These are phyloP conservation scores for Numenius arquata DNA, from an alignment of 2,113 vertebrate genomes.

Conservation along the genomic window DNA sequence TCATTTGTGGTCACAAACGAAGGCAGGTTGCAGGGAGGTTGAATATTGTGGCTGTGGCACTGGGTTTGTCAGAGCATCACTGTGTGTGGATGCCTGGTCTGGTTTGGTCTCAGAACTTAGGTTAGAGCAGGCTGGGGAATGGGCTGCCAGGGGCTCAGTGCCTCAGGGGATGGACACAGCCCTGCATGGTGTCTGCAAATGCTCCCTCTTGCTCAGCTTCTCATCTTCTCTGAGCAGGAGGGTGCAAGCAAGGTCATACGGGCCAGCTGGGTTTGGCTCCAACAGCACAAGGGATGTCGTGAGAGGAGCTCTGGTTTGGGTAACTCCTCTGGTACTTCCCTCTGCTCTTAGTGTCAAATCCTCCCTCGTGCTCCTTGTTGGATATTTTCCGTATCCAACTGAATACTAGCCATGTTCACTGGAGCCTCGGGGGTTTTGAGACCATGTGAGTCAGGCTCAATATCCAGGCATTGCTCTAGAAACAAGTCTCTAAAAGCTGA, in stretches of 20 bases:
- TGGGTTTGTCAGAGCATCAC: not conserved
- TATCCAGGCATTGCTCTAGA: not conserved
- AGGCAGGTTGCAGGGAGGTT: not conserved
- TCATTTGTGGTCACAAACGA: fast-evolving
- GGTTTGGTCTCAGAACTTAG: not conserved
- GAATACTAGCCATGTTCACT: not conserved
- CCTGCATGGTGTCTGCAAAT: not conserved
- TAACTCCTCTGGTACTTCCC: not conserved
- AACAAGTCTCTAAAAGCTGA: not conserved
- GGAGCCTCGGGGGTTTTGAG: not conserved
- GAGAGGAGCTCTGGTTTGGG: not conserved
- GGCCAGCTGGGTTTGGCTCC: not conserved
- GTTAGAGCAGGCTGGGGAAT: not conserved
- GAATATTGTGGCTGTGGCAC: not conserved
- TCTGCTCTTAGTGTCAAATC: not conserved
- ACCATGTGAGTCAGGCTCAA: not conserved
- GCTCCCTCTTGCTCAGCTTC: not conserved
- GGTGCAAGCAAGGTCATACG: fast-evolving
- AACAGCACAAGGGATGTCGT: not conserved
- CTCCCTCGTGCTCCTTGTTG: not conserved
- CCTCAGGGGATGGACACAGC: not conserved
- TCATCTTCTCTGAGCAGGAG: not conserved
- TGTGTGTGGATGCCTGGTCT: not conserved
- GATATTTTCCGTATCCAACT: not conserved
- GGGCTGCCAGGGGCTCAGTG: not conserved